Conservation (phyloP, 2,888 invertebrate species). For the Calliphora vomitoria region DNA sequence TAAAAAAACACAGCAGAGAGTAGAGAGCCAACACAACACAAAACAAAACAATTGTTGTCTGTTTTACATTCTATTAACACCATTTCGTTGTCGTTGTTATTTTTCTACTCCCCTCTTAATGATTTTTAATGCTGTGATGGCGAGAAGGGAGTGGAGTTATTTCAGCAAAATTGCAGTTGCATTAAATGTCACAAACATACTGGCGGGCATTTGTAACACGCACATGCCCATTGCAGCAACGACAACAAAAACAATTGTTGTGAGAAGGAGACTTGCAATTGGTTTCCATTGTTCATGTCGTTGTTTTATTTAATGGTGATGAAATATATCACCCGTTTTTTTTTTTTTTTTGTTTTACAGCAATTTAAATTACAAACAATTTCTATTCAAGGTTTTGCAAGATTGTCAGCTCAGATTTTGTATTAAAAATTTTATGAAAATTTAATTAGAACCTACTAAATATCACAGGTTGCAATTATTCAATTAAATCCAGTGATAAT, state of each 20-base stretch:
- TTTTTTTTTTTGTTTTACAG: too few relatives aligned
- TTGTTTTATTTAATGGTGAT: slow-evolving; percentile 36
- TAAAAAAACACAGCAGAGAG: background rate
- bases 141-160: background rate
- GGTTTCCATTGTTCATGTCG: background rate
- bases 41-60: slow-evolving; percentile 53
- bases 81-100: slow-evolving; percentile 15
- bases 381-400: slow-evolving; percentile 17
- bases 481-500: background rate
- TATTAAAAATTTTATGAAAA: background rate
- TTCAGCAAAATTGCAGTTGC: slow-evolving; percentile 23
- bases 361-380: background rate
- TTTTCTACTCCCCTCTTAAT: slow-evolving; percentile 4
- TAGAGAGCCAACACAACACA: background rate
- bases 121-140: background rate
- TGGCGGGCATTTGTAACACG: slow-evolving; percentile 28
- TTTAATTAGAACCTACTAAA: background rate
- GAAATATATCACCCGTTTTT: slow-evolving; percentile 6
- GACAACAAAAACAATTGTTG: slow-evolving; percentile 34
- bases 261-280: slow-evolving; percentile 10
- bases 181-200: slow-evolving; percentile 57
- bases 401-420: background rate
- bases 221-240: slow-evolving; percentile 1
- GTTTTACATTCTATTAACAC: slow-evolving; percentile 64
- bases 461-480: slow-evolving; percentile 7